Evolutionary conservation across 1,140 invertebrate species (phyloP).

Genomic region (Pogonus chalceus): DNA sequence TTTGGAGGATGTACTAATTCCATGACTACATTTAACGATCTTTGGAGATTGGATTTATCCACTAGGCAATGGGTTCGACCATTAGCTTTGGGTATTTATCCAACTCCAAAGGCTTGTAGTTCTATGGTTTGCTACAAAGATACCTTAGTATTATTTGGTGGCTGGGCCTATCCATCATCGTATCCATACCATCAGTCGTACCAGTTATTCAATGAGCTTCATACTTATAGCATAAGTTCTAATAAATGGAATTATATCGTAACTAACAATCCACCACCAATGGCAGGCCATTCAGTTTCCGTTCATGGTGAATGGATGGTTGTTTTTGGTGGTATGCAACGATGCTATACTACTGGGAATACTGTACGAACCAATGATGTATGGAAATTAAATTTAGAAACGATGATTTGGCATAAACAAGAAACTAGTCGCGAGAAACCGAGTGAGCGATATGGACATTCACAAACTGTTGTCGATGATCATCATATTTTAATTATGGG

Average conservation of each 20-base stretch:
- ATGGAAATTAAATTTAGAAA: conserved; percentile 77
- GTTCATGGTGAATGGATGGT: conserved; percentile 81
- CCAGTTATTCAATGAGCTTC: conserved; percentile 86
- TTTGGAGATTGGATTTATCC: conserved; percentile 87
- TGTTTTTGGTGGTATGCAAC: conserved; percentile 74
- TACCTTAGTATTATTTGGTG: conserved; percentile 77
- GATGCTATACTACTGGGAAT: conserved; percentile 41
- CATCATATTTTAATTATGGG: conserved; percentile 64
- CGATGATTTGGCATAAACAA: conserved; percentile 67
- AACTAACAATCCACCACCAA: conserved; percentile 58
- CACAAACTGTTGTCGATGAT: conserved; percentile 62
- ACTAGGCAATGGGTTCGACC: conserved; percentile 73
- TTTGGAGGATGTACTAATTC: conserved; percentile 94
- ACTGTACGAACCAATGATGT: conserved; percentile 67
- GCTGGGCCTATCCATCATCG: conserved; percentile 88
- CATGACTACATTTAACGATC: conserved; percentile 92
- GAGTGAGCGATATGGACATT: conserved; percentile 78
- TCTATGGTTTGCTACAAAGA: conserved; percentile 80
- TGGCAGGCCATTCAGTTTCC: conserved; percentile 87
- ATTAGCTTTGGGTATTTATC: conserved; percentile 77
- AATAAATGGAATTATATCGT: conserved; percentile 78
- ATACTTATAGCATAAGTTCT: conserved; percentile 72
- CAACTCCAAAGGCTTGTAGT: conserved; percentile 91
- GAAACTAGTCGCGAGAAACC: conserved; percentile 53
- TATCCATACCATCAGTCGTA: conserved; percentile 84